Evolutionary conservation across 2,113 vertebrate genomes (phyloP).

Genomic region (Calyptommatus sinebrachiatus): DNA sequence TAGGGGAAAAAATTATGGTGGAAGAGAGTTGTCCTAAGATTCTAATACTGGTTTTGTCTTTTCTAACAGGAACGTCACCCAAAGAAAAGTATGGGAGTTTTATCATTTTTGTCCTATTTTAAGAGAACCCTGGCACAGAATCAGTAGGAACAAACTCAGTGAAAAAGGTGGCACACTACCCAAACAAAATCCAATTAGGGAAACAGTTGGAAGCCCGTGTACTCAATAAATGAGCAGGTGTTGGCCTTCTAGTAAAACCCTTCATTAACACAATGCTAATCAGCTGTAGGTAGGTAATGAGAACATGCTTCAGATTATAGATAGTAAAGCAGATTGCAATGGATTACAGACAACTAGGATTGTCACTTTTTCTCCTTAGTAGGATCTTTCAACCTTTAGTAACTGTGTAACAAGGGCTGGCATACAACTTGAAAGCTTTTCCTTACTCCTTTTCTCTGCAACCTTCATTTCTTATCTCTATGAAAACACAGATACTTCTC

Average conservation of each 20-base stretch:
- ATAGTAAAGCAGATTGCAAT: no score
- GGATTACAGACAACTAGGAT: background rate
- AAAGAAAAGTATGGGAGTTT: background rate
- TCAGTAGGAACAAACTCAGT: background rate
- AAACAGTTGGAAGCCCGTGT: background rate
- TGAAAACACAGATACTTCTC: background rate
- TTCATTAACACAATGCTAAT: background rate
- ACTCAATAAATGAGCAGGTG: background rate
- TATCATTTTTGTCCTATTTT: background rate
- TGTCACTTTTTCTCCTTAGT: background rate
- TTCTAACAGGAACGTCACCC: background rate
- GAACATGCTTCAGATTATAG: background rate
- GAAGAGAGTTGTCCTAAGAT: background rate
- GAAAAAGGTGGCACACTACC: background rate
- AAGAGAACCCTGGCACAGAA: background rate
- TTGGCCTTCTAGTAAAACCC: background rate
- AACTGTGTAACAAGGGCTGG: background rate
- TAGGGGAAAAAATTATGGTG: background rate
- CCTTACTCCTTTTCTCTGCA: background rate
- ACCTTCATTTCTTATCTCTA: background rate
- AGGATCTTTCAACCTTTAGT: background rate
- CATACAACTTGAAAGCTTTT: background rate
- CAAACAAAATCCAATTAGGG: background rate
- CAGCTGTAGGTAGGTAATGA: background rate
- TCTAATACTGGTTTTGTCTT: background rate